Evolutionary conservation across 92 coral and sea anemone genomes (phyloP), one percentile per base, ranked within the genome.

Genomic region (Galaxea fascicularis): DNA sequence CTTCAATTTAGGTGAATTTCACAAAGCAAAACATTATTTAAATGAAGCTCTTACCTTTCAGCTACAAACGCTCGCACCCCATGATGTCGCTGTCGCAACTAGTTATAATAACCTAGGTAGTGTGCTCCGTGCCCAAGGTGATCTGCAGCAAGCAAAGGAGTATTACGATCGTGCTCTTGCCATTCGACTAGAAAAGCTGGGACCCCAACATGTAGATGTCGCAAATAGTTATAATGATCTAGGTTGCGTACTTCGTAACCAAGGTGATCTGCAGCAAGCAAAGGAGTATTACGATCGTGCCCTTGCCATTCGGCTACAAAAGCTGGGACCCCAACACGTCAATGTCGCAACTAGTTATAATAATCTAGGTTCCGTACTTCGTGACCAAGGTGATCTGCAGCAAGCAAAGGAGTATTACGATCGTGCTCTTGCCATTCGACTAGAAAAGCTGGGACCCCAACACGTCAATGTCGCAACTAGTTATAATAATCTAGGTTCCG

Each of bases 111-210:
- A 25, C 17, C 16, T 73, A 10, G 78, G 24, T 15, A 0, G 8
- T 73, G 8, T 27, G n/a, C 15, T 49, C 78, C 16, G 1, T 16
- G 22, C 0, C 45, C 35, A 24, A 27, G 64, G 46, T 24, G 63
- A 86, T 74, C 0, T 78, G 59, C 52, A 44, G 57, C 56, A 69
- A 18, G 80, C 85, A 16, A 86, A 58, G 29, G 26, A 86, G 30
- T 46, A 47, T 78, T 28, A 57, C 1, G 65, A 87, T 10, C 63
- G 62, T 18, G 78, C 78, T 26, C 78, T 73, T 8, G 63, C 41
- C 11, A 53, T 51, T 73, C 11, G 46, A 8, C 64, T 73, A 25
- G 2, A 72, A 15, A 22, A 0, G 41, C 59, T 47, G 31, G 59
- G 45, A 46, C 20, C 77, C 47, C 20, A 52, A 7, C 62, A 73